Base-by-base conservation (phyloP, 2,797 vertebrate species). In the Phoeniculus purpureus region DNA sequence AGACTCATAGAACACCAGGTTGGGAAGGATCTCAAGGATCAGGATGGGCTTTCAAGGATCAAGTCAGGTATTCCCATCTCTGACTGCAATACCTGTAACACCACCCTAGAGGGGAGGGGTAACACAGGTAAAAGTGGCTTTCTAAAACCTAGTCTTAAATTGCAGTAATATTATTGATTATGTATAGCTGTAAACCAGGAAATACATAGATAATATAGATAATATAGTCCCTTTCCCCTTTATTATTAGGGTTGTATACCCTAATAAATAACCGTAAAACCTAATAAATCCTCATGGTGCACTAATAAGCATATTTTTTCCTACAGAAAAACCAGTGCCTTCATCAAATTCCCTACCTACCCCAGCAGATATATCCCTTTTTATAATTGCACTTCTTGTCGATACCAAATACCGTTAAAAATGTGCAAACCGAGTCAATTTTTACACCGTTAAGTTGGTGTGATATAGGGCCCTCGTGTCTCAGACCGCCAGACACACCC, bases 331-430 rank as follows among this genome's bases (percentile, higher is more conserved):
- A 29, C 73, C 54, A 16, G 47, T 3, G 64, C 82, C 90, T 88
- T 76, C 94, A 90, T 94, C 83, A 88, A 79, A 92, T 81, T 58
- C 70, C 72, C n/a, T 45, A 83, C 74, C 81, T 70, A 83, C 65
- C 92, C 89, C 73, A 73, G 82, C 77, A 85, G 89, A 95, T 92
- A 91, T 93, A 95, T 95, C 76, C 94, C 89, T 96, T 93, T 81
- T 93, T 83, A 94, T 95, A 96, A 96, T 96, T 96, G 87, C 89
- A 76, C 86, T 65, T 55, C 90, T 87, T 84, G 91, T 96, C 95
- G 78, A 96, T 95, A 95, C 96, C 89, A 92, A 93, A 96, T 96
- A 87, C 93, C 94, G 95, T 97, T 94, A 96, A 96, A 94, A 97
- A 97, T 92, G 94, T 96, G 95, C 96, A 90, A 95, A 92, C 79